Evolutionary conservation across 2,888 invertebrate genomes (phyloP).

Genomic region (Mongoloraphidia duomilia): DNA sequence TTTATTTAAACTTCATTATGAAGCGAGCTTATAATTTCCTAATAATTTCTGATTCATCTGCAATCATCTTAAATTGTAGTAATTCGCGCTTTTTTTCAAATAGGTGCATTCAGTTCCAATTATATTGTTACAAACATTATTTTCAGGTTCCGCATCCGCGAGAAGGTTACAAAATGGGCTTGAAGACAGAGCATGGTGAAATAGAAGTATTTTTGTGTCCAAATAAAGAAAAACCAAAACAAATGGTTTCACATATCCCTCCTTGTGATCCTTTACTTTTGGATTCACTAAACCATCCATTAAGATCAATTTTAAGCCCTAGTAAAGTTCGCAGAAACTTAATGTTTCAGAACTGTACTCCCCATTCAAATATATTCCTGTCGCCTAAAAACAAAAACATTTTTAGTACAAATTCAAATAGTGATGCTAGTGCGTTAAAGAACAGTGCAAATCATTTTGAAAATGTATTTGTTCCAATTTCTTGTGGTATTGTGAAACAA

Average conservation of each 20-base stretch:
- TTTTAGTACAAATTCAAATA: no score
- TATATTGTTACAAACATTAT: neutral
- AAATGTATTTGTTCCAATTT: no score
- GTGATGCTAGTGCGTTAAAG: no score
- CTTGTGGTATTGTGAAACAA: no score
- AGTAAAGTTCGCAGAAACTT: constrained; percentile 5
- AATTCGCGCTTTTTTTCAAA: neutral
- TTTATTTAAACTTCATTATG: no score
- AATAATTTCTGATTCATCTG: no score
- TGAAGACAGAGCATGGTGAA: constrained; percentile 80
- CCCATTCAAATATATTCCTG: constrained; percentile 5
- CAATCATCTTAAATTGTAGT: no score
- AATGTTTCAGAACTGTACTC: constrained; percentile 5
- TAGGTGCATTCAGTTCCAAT: neutral
- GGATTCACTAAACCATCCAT: constrained; percentile 35
- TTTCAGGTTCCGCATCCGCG: constrained; percentile 47
- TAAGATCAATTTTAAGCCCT: constrained; percentile 3
- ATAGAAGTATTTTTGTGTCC: constrained; percentile 94
- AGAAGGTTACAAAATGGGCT: constrained; percentile 65
- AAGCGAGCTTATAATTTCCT: no score
- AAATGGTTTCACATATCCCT: constrained; percentile 19
- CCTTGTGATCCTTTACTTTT: constrained; percentile 45
- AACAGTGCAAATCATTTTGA: no score
- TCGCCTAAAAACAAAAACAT: neutral
- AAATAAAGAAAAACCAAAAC: constrained; percentile 26